phyloP scores from a whole-genome alignment of 1,140 invertebrate species.

The Eumeta japonica region DNA sequence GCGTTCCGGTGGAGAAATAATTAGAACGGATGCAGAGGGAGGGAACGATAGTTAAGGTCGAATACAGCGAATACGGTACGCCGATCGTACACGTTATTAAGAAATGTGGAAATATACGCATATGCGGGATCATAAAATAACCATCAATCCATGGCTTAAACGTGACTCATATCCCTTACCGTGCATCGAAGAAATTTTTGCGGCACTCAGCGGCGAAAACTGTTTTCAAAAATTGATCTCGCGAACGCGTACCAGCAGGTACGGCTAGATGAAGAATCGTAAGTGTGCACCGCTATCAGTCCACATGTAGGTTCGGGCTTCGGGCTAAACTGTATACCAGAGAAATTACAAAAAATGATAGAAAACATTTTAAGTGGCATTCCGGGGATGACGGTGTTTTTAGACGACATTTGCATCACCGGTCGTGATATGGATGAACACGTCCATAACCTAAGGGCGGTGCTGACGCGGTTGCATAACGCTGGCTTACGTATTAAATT shows the following conservation, averaged over 20 bases:
- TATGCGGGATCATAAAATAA: constrained; percentile 5
- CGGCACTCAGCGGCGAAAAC: too few relatives aligned
- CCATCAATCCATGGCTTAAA: too few relatives aligned
- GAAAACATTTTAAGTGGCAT: neutral
- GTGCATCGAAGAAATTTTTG: neutral
- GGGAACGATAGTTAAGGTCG: neutral
- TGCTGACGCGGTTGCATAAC: neutral
- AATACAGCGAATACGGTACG: constrained; percentile 1
- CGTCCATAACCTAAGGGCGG: constrained; percentile 1
- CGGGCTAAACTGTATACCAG: constrained; percentile 2
- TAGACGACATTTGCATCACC: constrained; percentile 3
- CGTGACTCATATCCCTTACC: neutral
- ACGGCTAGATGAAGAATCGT: neutral
- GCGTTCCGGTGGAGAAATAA: neutral
- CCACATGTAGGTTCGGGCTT: constrained; percentile 2
- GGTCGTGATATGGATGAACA: constrained; percentile 28
- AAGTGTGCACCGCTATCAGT: neutral
- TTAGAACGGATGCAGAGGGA: neutral
- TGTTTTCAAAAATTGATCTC: constrained; percentile 3
- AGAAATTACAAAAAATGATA: constrained; percentile 5
- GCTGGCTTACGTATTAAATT: too few relatives aligned
- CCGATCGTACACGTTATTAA: neutral
- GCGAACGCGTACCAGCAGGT: constrained; percentile 1
- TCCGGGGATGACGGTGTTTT: too few relatives aligned
- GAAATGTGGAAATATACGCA: too few relatives aligned